A percentile compares a stretch with the other conserved stretches of the same genome.
Conservation (phyloP, 2,113 vertebrate genomes). For the Urocitellus parryii region DNA sequence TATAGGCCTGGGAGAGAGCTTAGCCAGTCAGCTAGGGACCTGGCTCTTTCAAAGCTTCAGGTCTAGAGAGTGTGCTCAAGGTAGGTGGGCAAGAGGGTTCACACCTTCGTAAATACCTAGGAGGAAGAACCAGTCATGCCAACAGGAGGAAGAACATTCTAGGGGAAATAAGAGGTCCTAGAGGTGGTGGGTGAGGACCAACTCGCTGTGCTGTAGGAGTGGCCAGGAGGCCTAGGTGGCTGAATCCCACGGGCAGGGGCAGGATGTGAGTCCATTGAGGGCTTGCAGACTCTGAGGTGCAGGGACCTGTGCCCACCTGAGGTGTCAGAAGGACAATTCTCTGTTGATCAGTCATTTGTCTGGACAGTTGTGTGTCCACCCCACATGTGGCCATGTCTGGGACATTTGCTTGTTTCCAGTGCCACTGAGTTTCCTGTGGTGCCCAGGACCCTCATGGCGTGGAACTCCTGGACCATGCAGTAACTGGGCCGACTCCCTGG, state of each 20-base stretch:
- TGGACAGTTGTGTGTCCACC: neutral
- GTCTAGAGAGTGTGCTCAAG: no score
- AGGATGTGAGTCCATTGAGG: neutral
- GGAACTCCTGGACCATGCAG: neutral
- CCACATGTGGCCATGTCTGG: neutral
- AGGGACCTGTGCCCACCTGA: no score
- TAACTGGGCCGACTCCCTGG: no score
- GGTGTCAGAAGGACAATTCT: neutral
- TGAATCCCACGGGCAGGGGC: neutral
- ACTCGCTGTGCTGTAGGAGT: neutral
- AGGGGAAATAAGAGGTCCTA: neutral
- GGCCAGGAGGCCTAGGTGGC: neutral
- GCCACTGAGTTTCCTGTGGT: neutral
- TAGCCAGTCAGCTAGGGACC: neutral
- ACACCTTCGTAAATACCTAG: accelerated
- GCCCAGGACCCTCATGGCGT: accelerated
- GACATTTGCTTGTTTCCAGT: neutral
- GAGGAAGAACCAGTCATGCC: neutral
- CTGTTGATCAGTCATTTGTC: neutral
- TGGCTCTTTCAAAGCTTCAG: accelerated
- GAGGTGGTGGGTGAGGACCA: neutral
- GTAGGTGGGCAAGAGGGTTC: neutral
- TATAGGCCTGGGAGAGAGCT: neutral
- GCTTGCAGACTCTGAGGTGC: neutral
- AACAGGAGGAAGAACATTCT: neutral